These are phyloP conservation scores for Sebastes iracundus DNA, from an alignment of 2,797 vertebrate genomes.

Conservation along the genomic window DNA sequence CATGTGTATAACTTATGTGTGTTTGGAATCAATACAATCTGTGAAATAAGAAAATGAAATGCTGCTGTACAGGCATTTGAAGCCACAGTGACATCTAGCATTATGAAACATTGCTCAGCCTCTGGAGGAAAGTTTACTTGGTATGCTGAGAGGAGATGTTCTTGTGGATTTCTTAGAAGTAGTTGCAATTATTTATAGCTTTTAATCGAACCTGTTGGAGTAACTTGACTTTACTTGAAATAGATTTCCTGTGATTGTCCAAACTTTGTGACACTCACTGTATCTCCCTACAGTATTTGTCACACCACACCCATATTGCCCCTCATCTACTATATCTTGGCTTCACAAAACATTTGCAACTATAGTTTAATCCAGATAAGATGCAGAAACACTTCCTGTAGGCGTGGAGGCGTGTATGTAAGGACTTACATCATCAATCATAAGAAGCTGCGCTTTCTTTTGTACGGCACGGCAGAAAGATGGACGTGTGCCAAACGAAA, in stretches of 20 bases:
- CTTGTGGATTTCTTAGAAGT: background rate
- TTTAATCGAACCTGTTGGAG: background rate
- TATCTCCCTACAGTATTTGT: background rate
- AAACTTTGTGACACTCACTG: background rate
- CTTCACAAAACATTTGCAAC: background rate
- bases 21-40: background rate
- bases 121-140: background rate
- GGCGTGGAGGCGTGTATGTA: background rate
- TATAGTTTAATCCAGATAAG: background rate
- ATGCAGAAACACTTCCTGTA: background rate
- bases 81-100: background rate
- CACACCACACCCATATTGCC: background rate
- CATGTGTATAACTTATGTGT: background rate
- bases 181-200: background rate
- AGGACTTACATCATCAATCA: background rate
- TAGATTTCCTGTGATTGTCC: slow-evolving; percentile 9
- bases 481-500: background rate
- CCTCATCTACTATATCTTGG: background rate
- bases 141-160: background rate
- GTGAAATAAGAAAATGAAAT: background rate
- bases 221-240: slow-evolving; percentile 1
- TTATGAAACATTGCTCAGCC: background rate
- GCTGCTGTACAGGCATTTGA: background rate
- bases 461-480: background rate
- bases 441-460: background rate